phyloP scores from a whole-genome alignment of 2,888 invertebrate species.

The Ecliptopera silaceata region DNA sequence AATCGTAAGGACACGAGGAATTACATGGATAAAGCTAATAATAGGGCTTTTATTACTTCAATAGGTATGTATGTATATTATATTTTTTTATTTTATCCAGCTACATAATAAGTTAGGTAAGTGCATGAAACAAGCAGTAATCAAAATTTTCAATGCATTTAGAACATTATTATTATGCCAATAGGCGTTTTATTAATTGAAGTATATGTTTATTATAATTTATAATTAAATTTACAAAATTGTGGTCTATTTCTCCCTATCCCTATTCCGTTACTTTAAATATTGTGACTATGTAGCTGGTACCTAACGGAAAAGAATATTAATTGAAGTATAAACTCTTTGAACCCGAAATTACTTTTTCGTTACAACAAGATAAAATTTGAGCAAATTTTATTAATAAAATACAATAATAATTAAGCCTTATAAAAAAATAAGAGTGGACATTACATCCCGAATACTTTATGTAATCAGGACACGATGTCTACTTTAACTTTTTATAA shows the following conservation, averaged over 20 bases:
- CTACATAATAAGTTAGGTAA: conserved; percentile 7
- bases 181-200: background rate
- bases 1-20: background rate
- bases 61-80: background rate
- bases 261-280: background rate
- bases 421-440: too few relatives aligned
- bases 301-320: background rate
- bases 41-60: conserved; percentile 1
- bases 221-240: conserved; percentile 1
- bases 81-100: background rate
- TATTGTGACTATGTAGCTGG: conserved; percentile 21
- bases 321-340: conserved; percentile 17
- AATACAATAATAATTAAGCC: conserved; percentile 14
- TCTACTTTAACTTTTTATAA: too few relatives aligned
- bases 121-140: background rate
- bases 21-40: background rate
- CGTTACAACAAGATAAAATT: conserved; percentile 31
- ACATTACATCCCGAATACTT: too few relatives aligned
- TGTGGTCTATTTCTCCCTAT: background rate
- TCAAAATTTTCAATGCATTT: background rate
- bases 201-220: too few relatives aligned
- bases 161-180: conserved; percentile 5
- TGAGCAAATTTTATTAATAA: conserved; percentile 38
- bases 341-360: conserved; percentile 29
- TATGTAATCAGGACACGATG: too few relatives aligned